Conservation (phyloP, 2,113 vertebrate species). For the Salminus brasiliensis region DNA sequence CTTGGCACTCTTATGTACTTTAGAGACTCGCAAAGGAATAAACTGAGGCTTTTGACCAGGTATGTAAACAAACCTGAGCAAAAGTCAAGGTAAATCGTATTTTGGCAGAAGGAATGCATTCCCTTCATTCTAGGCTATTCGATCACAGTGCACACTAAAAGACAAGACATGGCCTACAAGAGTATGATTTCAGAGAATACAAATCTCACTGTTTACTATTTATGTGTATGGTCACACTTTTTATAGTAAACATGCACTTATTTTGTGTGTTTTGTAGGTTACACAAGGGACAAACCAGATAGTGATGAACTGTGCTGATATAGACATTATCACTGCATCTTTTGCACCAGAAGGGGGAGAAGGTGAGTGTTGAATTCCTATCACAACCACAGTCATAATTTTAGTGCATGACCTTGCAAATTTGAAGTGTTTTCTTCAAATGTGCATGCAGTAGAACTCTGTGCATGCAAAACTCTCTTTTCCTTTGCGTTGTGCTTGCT, state of each 20-base stretch:
- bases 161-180: background rate
- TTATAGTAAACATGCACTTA: background rate
- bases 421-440: too few species aligned
- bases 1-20: background rate
- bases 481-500: too few species aligned
- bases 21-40: background rate
- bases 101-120: background rate
- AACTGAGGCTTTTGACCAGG: background rate
- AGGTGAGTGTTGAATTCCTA: conserved; percentile 75
- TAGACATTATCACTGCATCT: conserved; percentile 98
- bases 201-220: background rate
- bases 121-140: background rate
- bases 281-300: conserved; percentile 95
- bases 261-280: conserved; percentile 80
- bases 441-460: too few species aligned
- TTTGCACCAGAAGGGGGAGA: conserved; percentile 91
- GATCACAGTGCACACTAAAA: background rate
- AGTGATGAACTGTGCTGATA: conserved; percentile 99
- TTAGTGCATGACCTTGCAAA: background rate
- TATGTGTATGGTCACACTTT: background rate
- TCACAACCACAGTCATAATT: background rate
- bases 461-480: too few species aligned
- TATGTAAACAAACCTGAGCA: background rate
- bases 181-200: background rate
- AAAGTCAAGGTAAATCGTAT: background rate